Percentiles rank a stretch among this genome's conserved stretches.
phyloP scores from a whole-genome alignment of 53 echinoderm and acorn worm genomes.

The Hippasteria phrygiana region DNA sequence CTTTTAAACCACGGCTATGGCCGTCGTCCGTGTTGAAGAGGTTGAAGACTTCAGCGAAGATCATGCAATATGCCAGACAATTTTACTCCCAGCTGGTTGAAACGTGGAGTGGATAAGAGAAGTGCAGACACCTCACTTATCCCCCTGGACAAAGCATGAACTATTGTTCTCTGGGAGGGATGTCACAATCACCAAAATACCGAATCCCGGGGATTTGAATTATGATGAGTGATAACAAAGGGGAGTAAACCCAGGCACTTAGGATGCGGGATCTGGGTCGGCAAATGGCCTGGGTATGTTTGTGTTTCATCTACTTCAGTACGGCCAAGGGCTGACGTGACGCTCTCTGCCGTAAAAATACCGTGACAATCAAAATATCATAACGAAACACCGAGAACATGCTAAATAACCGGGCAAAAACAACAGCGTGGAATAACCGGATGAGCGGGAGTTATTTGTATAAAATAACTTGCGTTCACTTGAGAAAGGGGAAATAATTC shows the following conservation, averaged over 20 bases:
- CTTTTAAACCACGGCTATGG: no score
- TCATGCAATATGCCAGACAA: no score
- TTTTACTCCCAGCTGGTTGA: no score
- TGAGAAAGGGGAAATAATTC: neutral
- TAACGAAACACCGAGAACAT: slow-evolving; percentile 30
- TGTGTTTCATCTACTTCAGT: slow-evolving; percentile 56
- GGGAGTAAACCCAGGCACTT: slow-evolving; percentile 47
- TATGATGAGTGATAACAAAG: slow-evolving; percentile 63
- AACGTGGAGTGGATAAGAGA: neutral
- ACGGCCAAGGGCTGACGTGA: slow-evolving; percentile 10
- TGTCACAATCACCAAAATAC: neutral
- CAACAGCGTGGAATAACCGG: neutral
- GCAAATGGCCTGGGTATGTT: slow-evolving; percentile 56
- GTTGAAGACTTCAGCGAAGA: no score
- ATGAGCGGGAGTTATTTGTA: neutral
- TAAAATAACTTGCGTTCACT: neutral
- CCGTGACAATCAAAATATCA: slow-evolving; percentile 59
- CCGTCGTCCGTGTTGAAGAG: no score
- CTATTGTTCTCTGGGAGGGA: slow-evolving; percentile 16
- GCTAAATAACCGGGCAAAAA: slow-evolving; percentile 27
- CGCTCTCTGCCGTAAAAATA: slow-evolving; percentile 23
- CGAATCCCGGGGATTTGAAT: slow-evolving; percentile 32
- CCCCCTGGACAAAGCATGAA: neutral
- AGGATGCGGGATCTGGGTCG: slow-evolving; percentile 44
- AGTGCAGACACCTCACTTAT: slow-evolving; percentile 5